Conservation (phyloP, 2,888 invertebrate genomes). For the Drosophila affinis region DNA sequence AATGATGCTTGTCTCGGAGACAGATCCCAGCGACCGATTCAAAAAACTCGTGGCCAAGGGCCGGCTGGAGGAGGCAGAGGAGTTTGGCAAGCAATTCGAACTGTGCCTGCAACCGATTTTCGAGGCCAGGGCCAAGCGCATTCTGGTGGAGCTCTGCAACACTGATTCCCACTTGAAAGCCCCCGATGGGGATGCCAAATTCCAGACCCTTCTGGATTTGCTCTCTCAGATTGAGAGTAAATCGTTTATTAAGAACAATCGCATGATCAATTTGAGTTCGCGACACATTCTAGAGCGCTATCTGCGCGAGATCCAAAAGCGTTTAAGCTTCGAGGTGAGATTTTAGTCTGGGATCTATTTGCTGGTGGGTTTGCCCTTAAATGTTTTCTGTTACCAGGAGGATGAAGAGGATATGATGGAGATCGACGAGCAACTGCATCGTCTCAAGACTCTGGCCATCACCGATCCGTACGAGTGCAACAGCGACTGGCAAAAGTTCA, state of each 20-base stretch:
- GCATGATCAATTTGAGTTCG: constrained; percentile 78
- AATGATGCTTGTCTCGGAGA: constrained; percentile 83
- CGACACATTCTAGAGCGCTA: constrained; percentile 75
- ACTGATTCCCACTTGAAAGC: constrained; percentile 60
- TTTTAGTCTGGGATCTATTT: neutral
- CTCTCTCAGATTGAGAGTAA: constrained; percentile 77
- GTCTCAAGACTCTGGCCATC: constrained; percentile 82
- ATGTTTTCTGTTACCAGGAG: constrained; percentile 48
- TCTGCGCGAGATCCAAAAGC: constrained; percentile 76
- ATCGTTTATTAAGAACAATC: constrained; percentile 80
- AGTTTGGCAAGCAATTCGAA: constrained; percentile 82
- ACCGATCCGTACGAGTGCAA: constrained; percentile 83
- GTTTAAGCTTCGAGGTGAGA: constrained; percentile 78
- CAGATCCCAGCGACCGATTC: constrained; percentile 82
- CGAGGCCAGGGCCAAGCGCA: constrained; percentile 81
- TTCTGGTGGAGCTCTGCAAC: constrained; percentile 74
- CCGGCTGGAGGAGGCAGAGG: constrained; percentile 83
- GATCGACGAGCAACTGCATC: constrained; percentile 82
- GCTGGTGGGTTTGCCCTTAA: neutral
- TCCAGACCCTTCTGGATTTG: constrained; percentile 69
- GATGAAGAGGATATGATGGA: constrained; percentile 78
- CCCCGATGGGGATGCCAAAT: constrained; percentile 62
- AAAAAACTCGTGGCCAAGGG: constrained; percentile 83
- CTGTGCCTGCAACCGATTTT: constrained; percentile 82
- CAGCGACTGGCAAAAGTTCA: constrained; percentile 83